Evolutionary conservation across 1,140 invertebrate genomes (phyloP).

Genomic region (Pseudomyrmex flavicornis): DNA sequence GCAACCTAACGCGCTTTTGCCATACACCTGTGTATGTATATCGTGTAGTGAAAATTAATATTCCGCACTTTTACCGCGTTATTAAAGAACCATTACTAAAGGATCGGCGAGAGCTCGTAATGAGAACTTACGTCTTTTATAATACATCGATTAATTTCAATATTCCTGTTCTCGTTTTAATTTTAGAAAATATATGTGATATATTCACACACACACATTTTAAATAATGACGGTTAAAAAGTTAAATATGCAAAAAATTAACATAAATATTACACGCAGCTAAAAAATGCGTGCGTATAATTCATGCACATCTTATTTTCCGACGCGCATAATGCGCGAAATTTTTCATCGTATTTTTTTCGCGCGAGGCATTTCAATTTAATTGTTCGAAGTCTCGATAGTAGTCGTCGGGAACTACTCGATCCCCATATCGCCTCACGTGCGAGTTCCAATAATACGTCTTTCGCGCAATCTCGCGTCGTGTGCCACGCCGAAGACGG

Average conservation of each 20-base stretch:
- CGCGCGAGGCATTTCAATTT: slow-evolving; percentile 5
- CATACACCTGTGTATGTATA: background rate
- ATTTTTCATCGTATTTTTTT: background rate
- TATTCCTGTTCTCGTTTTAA: background rate
- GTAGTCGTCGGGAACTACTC: background rate
- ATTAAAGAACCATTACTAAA: slow-evolving; percentile 37
- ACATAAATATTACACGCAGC: background rate
- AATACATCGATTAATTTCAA: slow-evolving; percentile 10
- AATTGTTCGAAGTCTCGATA: background rate
- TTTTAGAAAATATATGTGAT: background rate
- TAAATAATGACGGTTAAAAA: background rate
- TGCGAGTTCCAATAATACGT: slow-evolving; percentile 45
- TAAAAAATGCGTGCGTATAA: background rate
- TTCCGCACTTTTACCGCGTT: background rate
- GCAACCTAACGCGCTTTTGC: slow-evolving; percentile 9
- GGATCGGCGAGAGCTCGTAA: slow-evolving; percentile 12
- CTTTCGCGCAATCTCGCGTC: slow-evolving; percentile 29
- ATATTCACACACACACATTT: no score
- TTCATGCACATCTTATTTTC: no score
- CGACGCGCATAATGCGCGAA: background rate
- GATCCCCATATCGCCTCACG: slow-evolving; percentile 12
- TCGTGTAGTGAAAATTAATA: slow-evolving; percentile 45
- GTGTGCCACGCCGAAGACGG: background rate
- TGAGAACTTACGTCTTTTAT: slow-evolving; percentile 2
- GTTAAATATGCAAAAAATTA: background rate